Conservation (phyloP, 2,797 vertebrate species). For the Anas bernieri region DNA sequence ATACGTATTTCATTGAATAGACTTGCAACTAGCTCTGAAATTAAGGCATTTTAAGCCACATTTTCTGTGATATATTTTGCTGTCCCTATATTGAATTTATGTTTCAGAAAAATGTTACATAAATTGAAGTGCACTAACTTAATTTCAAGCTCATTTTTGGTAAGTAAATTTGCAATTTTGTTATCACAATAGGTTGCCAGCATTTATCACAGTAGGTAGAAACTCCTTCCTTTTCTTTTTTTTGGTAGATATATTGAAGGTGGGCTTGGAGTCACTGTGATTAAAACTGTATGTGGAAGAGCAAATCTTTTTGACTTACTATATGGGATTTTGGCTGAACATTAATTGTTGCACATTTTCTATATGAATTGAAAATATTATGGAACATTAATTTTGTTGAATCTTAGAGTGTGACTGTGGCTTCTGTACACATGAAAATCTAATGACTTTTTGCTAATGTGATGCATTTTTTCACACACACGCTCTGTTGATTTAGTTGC, state of each 20-base stretch:
- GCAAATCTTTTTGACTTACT: conserved; percentile 28
- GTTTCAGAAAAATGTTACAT: background rate
- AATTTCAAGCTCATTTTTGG: conserved; percentile 6
- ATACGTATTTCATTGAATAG: background rate
- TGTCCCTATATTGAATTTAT: background rate
- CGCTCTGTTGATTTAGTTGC: background rate
- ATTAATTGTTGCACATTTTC: conserved; percentile 27
- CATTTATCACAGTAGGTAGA: background rate
- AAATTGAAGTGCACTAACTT: background rate
- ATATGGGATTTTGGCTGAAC: background rate
- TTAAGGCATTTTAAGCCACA: background rate
- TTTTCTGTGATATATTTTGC: background rate
- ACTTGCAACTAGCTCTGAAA: background rate
- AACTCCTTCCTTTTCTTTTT: background rate
- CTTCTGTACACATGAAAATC: background rate
- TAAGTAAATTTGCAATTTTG: background rate
- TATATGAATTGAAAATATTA: conserved; percentile 51
- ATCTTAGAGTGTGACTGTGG: background rate
- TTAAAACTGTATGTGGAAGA: background rate
- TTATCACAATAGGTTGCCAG: background rate
- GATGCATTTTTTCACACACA: rapidly evolving
- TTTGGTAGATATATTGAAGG: background rate
- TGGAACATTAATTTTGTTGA: background rate
- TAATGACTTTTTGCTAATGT: background rate
- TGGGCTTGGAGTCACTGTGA: background rate